Base-by-base conservation (phyloP, 2,888 invertebrate genomes). In the Malacosoma neustria region DNA sequence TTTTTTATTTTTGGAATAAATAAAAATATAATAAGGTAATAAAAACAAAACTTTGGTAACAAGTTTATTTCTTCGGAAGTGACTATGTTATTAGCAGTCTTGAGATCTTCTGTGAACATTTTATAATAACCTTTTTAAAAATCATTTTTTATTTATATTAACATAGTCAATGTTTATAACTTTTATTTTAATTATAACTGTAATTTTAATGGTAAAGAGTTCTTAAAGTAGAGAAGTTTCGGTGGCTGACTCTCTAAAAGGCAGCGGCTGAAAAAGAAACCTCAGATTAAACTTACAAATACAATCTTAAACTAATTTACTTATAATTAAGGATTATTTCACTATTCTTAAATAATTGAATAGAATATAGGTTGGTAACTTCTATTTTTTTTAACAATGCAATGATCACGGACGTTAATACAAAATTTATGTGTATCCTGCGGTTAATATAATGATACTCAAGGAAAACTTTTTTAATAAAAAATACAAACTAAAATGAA, bases 11-110 rank as follows among this genome's bases (percentile, higher is more conserved):
- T 72, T 70, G 60, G 62, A 67, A 70, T 81, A 77, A 72, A 81
- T 76, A 80, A 72, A 80, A 77, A 76, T 73, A 66, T 60, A 60
- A 62, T 61, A 49, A 64, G 62, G 54, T 72, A 74, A 67, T 73
- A 77, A 74, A 72, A 80, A 79, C 72, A 72, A 70, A 65, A 66
- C 49, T 63, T 57, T 61, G 54, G 57, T 74, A 76, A 76, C 72
- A 77, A 72, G 67, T 72, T 66, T 47, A 64, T 67, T 64, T 71
- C 55, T 55, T 54, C 66, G 74, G 76, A 79, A 75, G 72, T 81
- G 77, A 84, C 85, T 84, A 84, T 84, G 84, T 77, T 72, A 67
- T 66, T n/a, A 62, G 69, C 79, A 79, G 79, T 77, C 76, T 76
- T 71, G 70, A 70, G 71, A 71, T 70, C 69, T 72, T 72, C 51